Conservation (phyloP, 2,797 vertebrate species). For the Hoplostethus mediterraneus region DNA sequence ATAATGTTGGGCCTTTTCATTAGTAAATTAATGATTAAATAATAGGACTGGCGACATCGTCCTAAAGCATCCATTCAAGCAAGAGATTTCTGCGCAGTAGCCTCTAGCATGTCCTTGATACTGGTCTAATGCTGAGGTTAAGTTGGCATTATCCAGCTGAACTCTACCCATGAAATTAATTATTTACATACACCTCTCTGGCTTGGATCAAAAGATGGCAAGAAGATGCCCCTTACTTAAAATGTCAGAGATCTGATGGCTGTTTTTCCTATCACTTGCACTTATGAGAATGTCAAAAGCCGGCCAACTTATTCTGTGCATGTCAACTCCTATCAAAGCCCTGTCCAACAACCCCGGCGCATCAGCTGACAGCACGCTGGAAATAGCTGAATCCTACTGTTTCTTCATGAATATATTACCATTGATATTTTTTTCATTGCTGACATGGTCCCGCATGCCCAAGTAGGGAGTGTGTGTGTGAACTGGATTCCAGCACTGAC, state of each 20-base stretch:
- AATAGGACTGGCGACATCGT: background rate
- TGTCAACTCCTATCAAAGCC: constrained; percentile 38
- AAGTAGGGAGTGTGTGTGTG: constrained; percentile 40
- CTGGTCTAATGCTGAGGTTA: constrained; percentile 48
- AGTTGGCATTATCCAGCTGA: constrained; percentile 36
- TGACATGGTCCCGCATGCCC: constrained; percentile 1
- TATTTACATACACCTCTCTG: constrained; percentile 61
- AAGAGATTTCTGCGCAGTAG: constrained; percentile 2
- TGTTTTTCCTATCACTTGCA: constrained; percentile 28
- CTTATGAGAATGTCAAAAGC: constrained; percentile 33
- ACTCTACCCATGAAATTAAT: constrained; percentile 56
- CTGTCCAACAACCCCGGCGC: constrained; percentile 20
- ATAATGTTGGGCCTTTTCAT: background rate
- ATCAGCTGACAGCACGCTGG: constrained; percentile 15
- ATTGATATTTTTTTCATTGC: constrained; percentile 60
- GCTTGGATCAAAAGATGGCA: constrained; percentile 39
- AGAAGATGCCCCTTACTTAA: constrained; percentile 43
- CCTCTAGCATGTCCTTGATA: constrained; percentile 5
- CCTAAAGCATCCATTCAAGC: constrained; percentile 5
- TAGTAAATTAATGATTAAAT: constrained; percentile 12
- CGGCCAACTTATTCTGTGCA: constrained; percentile 36
- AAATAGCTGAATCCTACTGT: constrained; percentile 49
- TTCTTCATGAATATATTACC: constrained; percentile 55
- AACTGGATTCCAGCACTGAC: constrained; percentile 51
- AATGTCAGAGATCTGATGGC: constrained; percentile 53